Conservation (phyloP, 2,797 vertebrate genomes). For the Loriculus beryllinus region DNA sequence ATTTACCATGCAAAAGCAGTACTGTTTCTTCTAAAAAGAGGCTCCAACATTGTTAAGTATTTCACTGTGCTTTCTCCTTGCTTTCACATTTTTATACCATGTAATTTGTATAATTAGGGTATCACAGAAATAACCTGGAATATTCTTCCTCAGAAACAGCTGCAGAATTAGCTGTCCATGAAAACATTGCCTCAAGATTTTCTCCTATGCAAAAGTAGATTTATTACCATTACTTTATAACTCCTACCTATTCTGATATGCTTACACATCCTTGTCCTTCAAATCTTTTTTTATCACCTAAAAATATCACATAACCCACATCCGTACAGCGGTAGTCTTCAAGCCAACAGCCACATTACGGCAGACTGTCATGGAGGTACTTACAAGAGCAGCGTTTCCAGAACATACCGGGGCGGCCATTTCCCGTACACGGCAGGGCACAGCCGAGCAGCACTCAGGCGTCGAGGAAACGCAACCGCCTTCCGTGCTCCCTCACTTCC, state of each 20-base stretch:
- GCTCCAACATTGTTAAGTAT: not conserved
- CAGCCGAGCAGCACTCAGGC: not conserved
- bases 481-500: not conserved
- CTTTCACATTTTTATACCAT: not conserved
- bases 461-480: accelerated
- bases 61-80: not conserved
- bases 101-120: not conserved
- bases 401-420: no score
- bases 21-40: not conserved
- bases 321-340: not conserved
- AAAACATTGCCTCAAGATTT: not conserved
- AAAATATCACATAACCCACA: not conserved
- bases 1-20: not conserved
- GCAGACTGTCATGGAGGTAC: no score
- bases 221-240: not conserved
- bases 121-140: not conserved
- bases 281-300: not conserved
- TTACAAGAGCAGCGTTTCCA: not conserved
- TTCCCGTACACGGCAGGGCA: accelerated
- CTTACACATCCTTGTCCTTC: not conserved
- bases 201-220: not conserved
- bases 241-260: not conserved
- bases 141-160: not conserved
- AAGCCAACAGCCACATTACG: not conserved
- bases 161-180: not conserved